These are phyloP conservation scores for Coreoperca whiteheadi DNA, from an alignment of 2,113 vertebrate genomes.

Conservation along the genomic window DNA sequence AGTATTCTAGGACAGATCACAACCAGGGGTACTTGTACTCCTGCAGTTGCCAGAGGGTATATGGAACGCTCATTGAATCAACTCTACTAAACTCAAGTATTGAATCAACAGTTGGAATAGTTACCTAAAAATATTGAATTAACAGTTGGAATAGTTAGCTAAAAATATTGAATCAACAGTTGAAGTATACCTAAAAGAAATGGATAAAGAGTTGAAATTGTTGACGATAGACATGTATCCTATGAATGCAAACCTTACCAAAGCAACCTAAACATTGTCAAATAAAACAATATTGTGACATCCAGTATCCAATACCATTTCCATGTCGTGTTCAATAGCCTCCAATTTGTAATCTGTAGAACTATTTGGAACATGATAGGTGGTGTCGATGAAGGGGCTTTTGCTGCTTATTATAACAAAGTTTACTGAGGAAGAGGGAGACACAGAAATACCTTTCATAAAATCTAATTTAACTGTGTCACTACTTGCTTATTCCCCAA, in stretches of 20 bases:
- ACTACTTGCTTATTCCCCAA: not conserved
- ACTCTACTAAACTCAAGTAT: not conserved
- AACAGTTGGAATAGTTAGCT: not conserved
- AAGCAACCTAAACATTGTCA: no score
- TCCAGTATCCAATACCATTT: no score
- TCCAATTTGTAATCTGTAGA: no score
- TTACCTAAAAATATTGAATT: not conserved
- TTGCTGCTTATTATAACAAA: constrained; percentile 36
- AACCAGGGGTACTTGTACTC: not conserved
- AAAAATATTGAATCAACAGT: not conserved
- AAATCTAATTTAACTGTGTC: not conserved
- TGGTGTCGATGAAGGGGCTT: no score
- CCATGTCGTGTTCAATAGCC: no score
- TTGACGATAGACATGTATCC: no score
- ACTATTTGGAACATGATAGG: no score
- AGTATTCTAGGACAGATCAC: not conserved
- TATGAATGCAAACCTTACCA: no score
- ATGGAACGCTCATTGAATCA: not conserved
- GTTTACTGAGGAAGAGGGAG: not conserved
- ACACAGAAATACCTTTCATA: not conserved
- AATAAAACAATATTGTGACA: no score
- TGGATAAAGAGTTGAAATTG: not conserved
- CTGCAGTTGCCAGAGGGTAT: not conserved
- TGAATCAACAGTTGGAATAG: not conserved
- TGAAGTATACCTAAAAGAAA: not conserved